phyloP scores from a whole-genome alignment of 2,797 vertebrate species.

The Meda fulgida region DNA sequence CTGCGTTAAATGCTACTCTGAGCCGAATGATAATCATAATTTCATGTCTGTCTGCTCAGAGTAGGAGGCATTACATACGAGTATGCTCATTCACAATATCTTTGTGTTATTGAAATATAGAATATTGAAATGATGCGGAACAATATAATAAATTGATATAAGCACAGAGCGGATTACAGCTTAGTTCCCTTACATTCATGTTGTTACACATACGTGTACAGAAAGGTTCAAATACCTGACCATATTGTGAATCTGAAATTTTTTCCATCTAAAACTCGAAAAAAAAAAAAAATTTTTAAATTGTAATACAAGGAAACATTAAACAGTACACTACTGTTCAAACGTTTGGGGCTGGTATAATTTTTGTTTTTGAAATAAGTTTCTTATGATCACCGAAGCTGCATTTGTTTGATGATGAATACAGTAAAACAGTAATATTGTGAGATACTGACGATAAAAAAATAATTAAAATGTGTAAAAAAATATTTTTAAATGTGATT shows the following conservation, averaged over 20 bases:
- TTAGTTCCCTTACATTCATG: not conserved
- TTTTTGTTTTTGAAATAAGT: not conserved
- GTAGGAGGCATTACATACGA: not conserved
- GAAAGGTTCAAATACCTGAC: not conserved
- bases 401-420: not conserved
- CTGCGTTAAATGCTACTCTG: constrained; percentile 74
- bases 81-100: not conserved
- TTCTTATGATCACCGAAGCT: not conserved
- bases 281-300: no score
- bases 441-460: not conserved
- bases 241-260: not conserved
- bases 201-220: no score
- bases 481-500: not conserved
- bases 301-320: not conserved
- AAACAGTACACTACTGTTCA: no score
- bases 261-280: not conserved
- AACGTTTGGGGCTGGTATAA: not conserved
- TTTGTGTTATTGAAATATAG: not conserved
- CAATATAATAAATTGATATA: not conserved
- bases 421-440: not conserved
- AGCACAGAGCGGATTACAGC: not conserved
- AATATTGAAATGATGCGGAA: not conserved
- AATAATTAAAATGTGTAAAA: not conserved
- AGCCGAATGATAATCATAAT: constrained; percentile 78
- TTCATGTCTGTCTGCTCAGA: constrained; percentile 63